Conservation (phyloP, 2,888 invertebrate species). For the Drosophila buzzatii region DNA sequence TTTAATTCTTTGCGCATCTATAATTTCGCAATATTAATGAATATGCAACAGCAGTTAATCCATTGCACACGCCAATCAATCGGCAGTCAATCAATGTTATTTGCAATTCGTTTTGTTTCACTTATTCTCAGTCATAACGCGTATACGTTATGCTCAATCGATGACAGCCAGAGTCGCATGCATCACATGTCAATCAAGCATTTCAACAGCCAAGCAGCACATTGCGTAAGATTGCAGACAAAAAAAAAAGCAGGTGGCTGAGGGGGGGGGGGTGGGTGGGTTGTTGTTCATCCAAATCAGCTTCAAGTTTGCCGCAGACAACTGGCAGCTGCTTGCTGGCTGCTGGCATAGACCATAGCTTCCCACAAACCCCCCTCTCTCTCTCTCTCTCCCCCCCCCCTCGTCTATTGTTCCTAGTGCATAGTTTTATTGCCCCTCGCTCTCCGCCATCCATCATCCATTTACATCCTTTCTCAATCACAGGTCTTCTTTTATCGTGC, state of each 20-base stretch:
- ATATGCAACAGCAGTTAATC: neutral
- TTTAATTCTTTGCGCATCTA: neutral
- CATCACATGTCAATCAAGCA: constrained; percentile 46
- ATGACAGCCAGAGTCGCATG: constrained; percentile 10
- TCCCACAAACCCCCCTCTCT: neutral
- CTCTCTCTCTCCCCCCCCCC: no score
- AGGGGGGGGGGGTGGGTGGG: neutral
- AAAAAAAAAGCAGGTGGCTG: neutral
- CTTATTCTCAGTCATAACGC: constrained; percentile 1
- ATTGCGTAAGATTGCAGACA: constrained; percentile 50
- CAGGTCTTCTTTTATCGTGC: constrained; percentile 17
- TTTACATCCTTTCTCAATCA: constrained; percentile 20
- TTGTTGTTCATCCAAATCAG: constrained; percentile 12
- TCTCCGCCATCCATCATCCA: neutral
- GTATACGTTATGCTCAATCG: constrained; percentile 17
- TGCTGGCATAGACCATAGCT: constrained; percentile 6
- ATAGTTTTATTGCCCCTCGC: neutral
- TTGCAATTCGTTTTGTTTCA: constrained; percentile 4
- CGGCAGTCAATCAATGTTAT: neutral
- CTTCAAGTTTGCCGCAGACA: constrained; percentile 34
- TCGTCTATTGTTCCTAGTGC: neutral
- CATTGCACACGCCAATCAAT: neutral
- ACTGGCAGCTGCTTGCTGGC: constrained; percentile 21
- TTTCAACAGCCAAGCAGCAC: constrained; percentile 26
- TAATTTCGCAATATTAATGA: neutral